A percentile compares a stretch with the other conserved stretches of the same genome.
These are phyloP conservation scores for Pteropus rufus DNA, from an alignment of 2,797 vertebrate genomes.

Conservation along the genomic window DNA sequence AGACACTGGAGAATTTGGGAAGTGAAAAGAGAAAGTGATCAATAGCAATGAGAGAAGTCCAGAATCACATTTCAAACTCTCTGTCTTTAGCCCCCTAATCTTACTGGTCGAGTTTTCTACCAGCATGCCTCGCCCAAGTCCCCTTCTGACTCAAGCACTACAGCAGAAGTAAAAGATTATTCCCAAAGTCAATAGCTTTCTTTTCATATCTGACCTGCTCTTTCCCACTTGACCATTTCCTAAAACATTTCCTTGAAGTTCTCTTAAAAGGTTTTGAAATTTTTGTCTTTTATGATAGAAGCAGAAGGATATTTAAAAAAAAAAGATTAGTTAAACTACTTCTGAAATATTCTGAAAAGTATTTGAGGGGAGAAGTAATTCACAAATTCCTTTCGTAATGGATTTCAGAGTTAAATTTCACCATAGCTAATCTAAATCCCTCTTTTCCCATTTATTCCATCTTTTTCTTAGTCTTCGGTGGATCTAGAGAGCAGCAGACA, in stretches of 20 bases:
- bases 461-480: not conserved
- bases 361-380: not conserved
- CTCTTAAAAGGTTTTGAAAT: not conserved
- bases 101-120: fast-evolving
- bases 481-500: not conserved
- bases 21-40: not conserved
- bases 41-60: not conserved
- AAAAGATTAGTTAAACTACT: not conserved
- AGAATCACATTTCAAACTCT: not conserved
- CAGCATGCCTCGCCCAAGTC: fast-evolving
- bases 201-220: not conserved
- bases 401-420: slow-evolving; percentile 32
- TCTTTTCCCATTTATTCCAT: not conserved
- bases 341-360: not conserved
- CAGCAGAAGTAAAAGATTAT: not conserved
- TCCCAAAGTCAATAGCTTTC: not conserved
- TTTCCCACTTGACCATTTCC: not conserved
- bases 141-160: not conserved
- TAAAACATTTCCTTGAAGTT: not conserved
- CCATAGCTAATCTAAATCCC: not conserved
- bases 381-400: not conserved
- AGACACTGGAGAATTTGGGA: not conserved
- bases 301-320: not conserved
- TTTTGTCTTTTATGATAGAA: not conserved
- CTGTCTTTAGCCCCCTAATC: not conserved